Evolutionary conservation across 2,888 invertebrate species (phyloP).

Genomic region (Macaria notata): DNA sequence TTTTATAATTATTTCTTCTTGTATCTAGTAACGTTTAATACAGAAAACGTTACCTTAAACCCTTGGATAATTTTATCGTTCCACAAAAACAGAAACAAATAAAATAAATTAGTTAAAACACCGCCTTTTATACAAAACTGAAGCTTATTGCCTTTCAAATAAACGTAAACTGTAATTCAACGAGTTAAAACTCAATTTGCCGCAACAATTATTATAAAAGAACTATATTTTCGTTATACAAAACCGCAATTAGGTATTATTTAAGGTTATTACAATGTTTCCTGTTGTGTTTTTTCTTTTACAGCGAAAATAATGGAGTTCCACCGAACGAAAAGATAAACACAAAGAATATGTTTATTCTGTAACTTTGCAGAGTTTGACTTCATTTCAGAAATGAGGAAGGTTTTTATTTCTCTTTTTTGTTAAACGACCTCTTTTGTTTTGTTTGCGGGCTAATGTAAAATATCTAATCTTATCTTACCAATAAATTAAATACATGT

Average conservation of each 20-base stretch:
- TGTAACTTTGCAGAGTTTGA: slow-evolving; percentile 5
- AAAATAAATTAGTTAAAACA: background rate
- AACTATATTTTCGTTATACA: slow-evolving; percentile 15
- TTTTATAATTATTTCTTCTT: too few species aligned
- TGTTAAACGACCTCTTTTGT: background rate
- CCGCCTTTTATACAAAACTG: background rate
- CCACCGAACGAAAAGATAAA: slow-evolving; percentile 2
- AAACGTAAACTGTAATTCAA: slow-evolving; percentile 7
- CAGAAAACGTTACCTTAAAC: too few species aligned
- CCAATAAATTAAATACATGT: background rate
- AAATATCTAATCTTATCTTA: background rate
- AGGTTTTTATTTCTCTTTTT: background rate
- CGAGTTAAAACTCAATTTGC: slow-evolving; percentile 8
- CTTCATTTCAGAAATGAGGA: slow-evolving; percentile 2
- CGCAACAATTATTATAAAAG: background rate
- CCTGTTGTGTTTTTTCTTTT: slow-evolving; percentile 11
- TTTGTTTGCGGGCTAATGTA: background rate
- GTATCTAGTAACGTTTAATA: too few species aligned
- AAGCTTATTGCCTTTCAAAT: background rate
- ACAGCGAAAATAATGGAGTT: slow-evolving; percentile 6
- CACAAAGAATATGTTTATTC: slow-evolving; percentile 7
- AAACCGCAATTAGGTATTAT: slow-evolving; percentile 24
- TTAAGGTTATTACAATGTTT: slow-evolving; percentile 18
- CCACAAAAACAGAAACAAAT: too few species aligned
- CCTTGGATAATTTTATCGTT: too few species aligned